These are phyloP conservation scores for Ricordea florida DNA, from an alignment of 92 coral and sea anemone genomes.

Conservation along the genomic window DNA sequence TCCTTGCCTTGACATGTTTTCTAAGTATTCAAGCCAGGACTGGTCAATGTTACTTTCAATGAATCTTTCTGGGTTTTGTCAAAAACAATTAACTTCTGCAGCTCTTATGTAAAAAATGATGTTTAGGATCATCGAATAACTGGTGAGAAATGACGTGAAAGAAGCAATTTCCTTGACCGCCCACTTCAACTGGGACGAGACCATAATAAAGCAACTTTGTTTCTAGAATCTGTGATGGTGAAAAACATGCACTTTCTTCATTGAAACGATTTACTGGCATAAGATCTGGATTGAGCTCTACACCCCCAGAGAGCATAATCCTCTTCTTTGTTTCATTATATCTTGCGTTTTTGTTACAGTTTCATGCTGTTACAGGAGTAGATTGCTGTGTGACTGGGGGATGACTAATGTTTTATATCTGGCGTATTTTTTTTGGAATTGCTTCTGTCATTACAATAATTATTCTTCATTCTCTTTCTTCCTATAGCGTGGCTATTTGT, in stretches of 20 bases:
- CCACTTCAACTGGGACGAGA: neutral
- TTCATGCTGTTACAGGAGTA: too few species aligned
- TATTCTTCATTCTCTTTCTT: too few species aligned
- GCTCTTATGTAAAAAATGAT: neutral
- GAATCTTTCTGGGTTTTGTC: constrained; percentile 3
- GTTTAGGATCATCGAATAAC: neutral
- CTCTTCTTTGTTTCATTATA: too few species aligned
- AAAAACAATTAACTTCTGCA: neutral
- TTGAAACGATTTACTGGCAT: too few species aligned
- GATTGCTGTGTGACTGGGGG: too few species aligned
- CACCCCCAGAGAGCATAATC: too few species aligned
- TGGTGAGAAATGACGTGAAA: neutral
- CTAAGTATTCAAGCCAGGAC: neutral
- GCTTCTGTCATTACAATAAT: too few species aligned
- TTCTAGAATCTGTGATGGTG: neutral
- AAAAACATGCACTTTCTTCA: neutral
- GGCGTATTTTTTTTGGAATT: too few species aligned
- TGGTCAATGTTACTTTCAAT: neutral
- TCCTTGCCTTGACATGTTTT: neutral
- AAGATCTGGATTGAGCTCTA: neutral
- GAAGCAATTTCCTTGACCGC: constrained; percentile 3
- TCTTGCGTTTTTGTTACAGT: too few species aligned
- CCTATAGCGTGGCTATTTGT: too few species aligned
- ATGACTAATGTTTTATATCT: too few species aligned
- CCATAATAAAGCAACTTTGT: neutral